Evolutionary conservation across 1,140 invertebrate species (phyloP).

Genomic region (Amphibalanus amphitrite): DNA sequence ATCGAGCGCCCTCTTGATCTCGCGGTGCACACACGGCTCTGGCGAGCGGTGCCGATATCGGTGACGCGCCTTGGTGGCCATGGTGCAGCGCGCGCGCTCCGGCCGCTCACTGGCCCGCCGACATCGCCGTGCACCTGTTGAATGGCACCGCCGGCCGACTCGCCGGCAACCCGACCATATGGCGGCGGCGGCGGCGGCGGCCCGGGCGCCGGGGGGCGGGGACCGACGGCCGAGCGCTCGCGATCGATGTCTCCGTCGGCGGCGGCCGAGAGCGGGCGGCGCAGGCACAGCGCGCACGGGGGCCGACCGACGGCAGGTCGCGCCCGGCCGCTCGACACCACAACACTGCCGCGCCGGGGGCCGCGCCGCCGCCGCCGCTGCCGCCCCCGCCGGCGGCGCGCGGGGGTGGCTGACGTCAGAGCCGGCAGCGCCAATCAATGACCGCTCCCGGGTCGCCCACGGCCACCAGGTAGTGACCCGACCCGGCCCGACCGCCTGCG

Average conservation of each 20-base stretch:
- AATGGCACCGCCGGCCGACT: background rate
- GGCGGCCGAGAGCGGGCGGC: background rate
- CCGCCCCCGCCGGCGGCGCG: too few species aligned
- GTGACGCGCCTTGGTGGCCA: background rate
- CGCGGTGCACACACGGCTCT: background rate
- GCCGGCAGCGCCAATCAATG: background rate
- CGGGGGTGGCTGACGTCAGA: background rate
- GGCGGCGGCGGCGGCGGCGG: too few species aligned
- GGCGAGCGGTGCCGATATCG: background rate
- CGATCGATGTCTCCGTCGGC: background rate
- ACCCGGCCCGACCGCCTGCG: background rate
- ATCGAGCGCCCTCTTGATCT: background rate
- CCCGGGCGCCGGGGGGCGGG: too few species aligned
- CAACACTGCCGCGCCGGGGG: background rate
- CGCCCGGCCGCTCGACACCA: too few species aligned
- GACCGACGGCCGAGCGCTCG: too few species aligned
- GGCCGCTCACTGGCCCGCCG: background rate
- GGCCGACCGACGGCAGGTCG: background rate
- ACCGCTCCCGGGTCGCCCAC: too few species aligned
- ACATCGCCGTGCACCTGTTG: background rate
- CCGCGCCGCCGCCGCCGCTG: too few species aligned
- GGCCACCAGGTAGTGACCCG: background rate
- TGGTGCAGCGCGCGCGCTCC: background rate
- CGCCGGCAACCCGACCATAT: background rate
- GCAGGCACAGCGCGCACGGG: background rate